Base-by-base conservation (phyloP, 2,797 vertebrate genomes). In the Syndactyla subalaris region DNA sequence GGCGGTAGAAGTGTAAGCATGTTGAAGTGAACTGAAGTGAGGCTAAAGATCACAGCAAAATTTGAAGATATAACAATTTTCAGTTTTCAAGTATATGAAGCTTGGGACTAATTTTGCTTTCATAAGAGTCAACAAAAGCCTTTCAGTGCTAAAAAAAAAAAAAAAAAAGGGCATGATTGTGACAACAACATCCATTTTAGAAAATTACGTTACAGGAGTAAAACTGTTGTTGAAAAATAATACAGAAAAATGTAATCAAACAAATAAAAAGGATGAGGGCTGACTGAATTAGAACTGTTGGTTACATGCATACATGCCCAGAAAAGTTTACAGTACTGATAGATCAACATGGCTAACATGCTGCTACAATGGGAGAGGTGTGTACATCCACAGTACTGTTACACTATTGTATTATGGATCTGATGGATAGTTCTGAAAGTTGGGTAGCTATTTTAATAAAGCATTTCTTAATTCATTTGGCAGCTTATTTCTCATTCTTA, bases 311-410 rank as follows among this genome's bases (percentile, higher is more conserved):
- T 5, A 26, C 3, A 2, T 11, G 5, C 19, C 30, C 23, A 19
- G 36, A 19, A 4, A 66, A 59, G 6, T 10, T 57, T 73, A 45
- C 14, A 67, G 67, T 32, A 66, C 34, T 74, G 6, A 10, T 71
- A 34, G 21, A 88, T 10, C 46, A 92, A 55, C 11, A 15, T 76
- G 26, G 32, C 7, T 10, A 38, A 22, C 32, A 11, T 36, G n/a
- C 10, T 77, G 4, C 54, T 71, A 71, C 34, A 71, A 7, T 27
- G n/a, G 24, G 19, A 61, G 0, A 0, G 13, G 7, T 51, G 6
- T 34, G 12, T 14, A 51, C 5, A 19, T 74, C 39, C 32, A 46
- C 27, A 72, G 3, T 39, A 38, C 12, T 13, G 1, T 49, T 48
- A 49, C 30, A 72, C 5, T 27, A 15, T 9, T n/a, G 1, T 19